These are phyloP conservation scores for Sebastes schlegelii DNA, from an alignment of 2,113 vertebrate species.

Conservation along the genomic window DNA sequence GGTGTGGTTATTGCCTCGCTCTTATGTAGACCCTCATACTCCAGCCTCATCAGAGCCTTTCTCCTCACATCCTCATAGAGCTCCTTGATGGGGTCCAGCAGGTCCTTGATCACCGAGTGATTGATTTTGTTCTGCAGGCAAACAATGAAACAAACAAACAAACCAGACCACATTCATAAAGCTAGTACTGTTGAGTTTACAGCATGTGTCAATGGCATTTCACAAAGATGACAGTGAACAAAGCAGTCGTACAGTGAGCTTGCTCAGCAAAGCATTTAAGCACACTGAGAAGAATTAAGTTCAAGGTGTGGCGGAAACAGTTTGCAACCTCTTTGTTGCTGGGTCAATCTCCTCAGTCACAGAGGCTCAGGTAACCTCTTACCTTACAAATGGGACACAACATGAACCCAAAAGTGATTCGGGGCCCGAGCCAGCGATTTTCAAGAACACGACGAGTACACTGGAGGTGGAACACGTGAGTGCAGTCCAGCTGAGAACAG, in stretches of 20 bases:
- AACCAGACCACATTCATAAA: not conserved
- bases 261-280: not conserved
- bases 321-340: slow-evolving; percentile 3
- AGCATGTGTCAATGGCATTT: not conserved
- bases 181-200: not conserved
- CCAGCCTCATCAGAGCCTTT: slow-evolving; percentile 97
- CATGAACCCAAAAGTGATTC: slow-evolving; percentile 99
- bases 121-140: slow-evolving; percentile 97
- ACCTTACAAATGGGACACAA: slow-evolving; percentile 99
- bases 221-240: not conserved
- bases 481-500: slow-evolving; percentile 93
- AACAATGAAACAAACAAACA: slow-evolving; percentile 26
- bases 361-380: slow-evolving; percentile 23
- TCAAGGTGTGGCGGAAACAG: not conserved
- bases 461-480: slow-evolving; percentile 97
- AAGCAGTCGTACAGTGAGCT: not conserved
- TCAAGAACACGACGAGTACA: slow-evolving; percentile 96
- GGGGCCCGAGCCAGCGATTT: slow-evolving; percentile 97
- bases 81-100: slow-evolving; percentile 98
- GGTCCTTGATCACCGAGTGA: slow-evolving; percentile 95
- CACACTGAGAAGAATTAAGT: not conserved
- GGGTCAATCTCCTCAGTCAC: not conserved
- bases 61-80: slow-evolving; percentile 98
- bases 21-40: slow-evolving; percentile 98
- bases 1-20: slow-evolving; percentile 98